Base-by-base conservation (phyloP, 2,888 invertebrate genomes). In the Drosophila limbata region DNA sequence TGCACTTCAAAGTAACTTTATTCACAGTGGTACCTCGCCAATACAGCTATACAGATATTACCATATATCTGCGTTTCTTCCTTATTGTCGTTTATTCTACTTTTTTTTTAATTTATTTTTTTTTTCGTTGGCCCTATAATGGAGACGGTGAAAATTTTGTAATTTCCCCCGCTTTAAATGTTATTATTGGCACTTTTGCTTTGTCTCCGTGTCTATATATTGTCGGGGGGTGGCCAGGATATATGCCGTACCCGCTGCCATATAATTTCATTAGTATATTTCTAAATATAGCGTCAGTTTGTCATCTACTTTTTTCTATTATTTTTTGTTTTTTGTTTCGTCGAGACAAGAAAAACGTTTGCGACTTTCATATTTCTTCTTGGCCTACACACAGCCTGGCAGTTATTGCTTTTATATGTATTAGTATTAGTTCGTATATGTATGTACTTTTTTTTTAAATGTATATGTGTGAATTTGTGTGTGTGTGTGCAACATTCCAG, bases 241-340 rank as follows among this genome's bases (percentile, higher is more conserved):
- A 79, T 79, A 73, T 69, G 68, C 67, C 77, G 53, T 40, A 17
- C 61, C 77, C 77, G 45, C 69, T 78, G 77, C 65, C 77, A 72
- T 78, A 84, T 84, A 88, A 90, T 90, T 88, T 79, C 74, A 88
- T 86, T 86, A 89, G 75, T 72, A 71, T 88, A 73, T 88, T 73
- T 85, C 88, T 82, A 82, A 82, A 82, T 82, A 79, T 79, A 79
- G 63, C 71, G 65, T 69, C 77, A 64, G 72, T 59, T 69, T 76
- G 55, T 77, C 67, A 59, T 62, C 56, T 62, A 31, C 50, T 59
- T 51, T 37, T 17, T 8, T 45, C 39, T 69, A n/a, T 57, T 51
- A 13, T 47, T 47, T 45, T 47, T 45, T 47, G 25, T 25, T 25
- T 25, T 57, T 17, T 48, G 48, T 68, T 63, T 62, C 42, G 45